Evolutionary conservation across 2,797 vertebrate species (phyloP).

Genomic region (Avahi laniger): DNA sequence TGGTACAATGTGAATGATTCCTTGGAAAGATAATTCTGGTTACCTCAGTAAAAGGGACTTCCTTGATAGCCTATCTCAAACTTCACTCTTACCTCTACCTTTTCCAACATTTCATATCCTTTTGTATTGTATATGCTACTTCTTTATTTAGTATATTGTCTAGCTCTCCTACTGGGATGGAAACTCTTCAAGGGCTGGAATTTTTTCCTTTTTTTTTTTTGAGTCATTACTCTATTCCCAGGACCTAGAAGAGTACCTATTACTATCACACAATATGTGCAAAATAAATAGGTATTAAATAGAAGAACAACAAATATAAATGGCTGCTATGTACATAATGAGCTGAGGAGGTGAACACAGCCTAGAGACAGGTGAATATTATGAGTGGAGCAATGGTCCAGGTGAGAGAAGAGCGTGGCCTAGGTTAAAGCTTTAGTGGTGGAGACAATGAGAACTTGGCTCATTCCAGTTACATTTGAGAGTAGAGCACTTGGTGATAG

Average conservation of each 20-base stretch:
- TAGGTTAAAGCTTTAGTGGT: neutral
- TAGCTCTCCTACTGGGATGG: neutral
- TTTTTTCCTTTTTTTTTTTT: constrained; percentile 24
- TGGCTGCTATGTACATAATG: neutral
- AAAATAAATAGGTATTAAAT: neutral
- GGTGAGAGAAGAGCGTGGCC: neutral
- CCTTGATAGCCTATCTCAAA: neutral
- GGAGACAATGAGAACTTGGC: neutral
- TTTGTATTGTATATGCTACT: neutral
- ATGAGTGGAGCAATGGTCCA: neutral
- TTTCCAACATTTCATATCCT: neutral
- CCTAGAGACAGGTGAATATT: neutral
- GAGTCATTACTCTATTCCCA: neutral
- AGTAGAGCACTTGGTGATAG: neutral
- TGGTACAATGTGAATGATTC: neutral
- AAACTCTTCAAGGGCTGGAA: neutral
- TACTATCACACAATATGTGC: neutral
- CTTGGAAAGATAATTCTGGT: neutral
- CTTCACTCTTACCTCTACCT: neutral
- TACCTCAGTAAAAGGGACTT: neutral
- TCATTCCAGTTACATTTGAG: neutral
- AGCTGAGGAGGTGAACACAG: neutral
- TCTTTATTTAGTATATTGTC: neutral
- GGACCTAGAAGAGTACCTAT: neutral
- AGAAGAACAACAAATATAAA: neutral